These are phyloP conservation scores for Paramormyrops kingsleyae DNA, from an alignment of 2,113 vertebrate genomes.

Conservation along the genomic window DNA sequence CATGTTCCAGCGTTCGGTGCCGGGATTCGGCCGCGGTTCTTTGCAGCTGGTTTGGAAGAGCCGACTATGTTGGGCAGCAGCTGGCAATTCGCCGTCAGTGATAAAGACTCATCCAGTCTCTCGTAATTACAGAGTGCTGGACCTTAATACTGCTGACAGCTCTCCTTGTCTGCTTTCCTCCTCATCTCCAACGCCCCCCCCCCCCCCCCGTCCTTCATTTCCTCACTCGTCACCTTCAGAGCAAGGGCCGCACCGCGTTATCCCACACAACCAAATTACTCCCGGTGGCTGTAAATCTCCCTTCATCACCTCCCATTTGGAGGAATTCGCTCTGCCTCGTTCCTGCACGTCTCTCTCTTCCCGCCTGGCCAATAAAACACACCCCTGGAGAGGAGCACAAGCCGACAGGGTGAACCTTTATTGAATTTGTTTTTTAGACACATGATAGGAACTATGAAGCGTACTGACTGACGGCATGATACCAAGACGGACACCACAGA, in stretches of 20 bases:
- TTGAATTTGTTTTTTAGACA: background rate
- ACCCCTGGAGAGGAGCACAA: background rate
- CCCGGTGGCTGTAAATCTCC: background rate
- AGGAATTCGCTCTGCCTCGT: conserved; percentile 13
- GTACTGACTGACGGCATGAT: background rate
- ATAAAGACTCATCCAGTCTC: background rate
- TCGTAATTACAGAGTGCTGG: background rate
- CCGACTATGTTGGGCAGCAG: background rate
- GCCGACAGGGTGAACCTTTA: background rate
- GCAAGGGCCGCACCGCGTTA: conserved; percentile 9
- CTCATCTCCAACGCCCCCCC: background rate
- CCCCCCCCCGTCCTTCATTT: background rate
- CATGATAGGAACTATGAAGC: background rate
- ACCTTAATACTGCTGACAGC: background rate
- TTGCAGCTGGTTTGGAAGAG: background rate
- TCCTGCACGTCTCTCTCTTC: conserved; percentile 14
- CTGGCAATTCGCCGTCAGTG: background rate
- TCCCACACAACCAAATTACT: conserved; percentile 32
- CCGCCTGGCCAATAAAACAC: background rate
- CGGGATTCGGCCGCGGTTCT: background rate
- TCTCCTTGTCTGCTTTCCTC: background rate
- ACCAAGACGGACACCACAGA: background rate
- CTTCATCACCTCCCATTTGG: conserved; percentile 26
- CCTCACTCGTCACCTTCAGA: background rate
- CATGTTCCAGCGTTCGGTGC: background rate